These are phyloP conservation scores for Palaemon carinicauda DNA, from an alignment of 1,140 invertebrate species.

Conservation along the genomic window DNA sequence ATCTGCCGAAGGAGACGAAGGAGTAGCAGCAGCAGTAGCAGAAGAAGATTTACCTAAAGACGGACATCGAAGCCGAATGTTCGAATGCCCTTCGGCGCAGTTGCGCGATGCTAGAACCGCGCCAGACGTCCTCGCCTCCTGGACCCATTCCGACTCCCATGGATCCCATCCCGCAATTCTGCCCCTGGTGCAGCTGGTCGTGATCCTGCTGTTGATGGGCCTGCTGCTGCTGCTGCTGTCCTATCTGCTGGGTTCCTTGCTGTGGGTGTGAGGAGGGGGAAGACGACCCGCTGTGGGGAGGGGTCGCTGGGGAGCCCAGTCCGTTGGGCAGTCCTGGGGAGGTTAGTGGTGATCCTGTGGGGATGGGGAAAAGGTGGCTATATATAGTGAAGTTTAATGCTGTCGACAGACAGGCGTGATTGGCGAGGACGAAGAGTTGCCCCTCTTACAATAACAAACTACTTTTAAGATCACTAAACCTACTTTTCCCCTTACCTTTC, in stretches of 20 bases:
- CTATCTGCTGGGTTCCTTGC: no score
- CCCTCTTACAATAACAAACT: no score
- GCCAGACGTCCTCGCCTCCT: constrained; percentile 46
- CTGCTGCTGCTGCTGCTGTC: constrained; percentile 6
- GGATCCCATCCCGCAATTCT: constrained; percentile 31
- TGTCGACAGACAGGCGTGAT: constrained; percentile 5
- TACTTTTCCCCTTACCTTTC: no score
- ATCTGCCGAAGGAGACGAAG: no score
- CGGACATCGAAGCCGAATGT: constrained; percentile 38
- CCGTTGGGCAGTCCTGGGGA: constrained; percentile 53
- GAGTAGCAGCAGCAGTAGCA: no score
- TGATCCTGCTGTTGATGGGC: constrained; percentile 36
- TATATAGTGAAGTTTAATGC: constrained; percentile 22
- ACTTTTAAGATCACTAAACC: no score
- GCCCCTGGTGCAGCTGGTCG: constrained; percentile 13
- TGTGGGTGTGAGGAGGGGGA: constrained; percentile 18
- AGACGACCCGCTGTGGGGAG: constrained; percentile 4
- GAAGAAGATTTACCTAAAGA: constrained; percentile 25
- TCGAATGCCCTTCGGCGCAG: constrained; percentile 34
- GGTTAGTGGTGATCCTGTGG: constrained; percentile 49
- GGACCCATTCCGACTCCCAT: neutral
- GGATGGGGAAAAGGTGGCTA: constrained; percentile 9
- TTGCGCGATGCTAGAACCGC: constrained; percentile 46
- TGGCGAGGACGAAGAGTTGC: no score
- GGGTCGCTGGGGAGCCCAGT: constrained; percentile 31